A percentile compares a stretch with the other conserved stretches of the same genome.
Evolutionary conservation across 64 coral and sea anemone genomes (phyloP).

Genomic region (Actinia tenebrosa): DNA sequence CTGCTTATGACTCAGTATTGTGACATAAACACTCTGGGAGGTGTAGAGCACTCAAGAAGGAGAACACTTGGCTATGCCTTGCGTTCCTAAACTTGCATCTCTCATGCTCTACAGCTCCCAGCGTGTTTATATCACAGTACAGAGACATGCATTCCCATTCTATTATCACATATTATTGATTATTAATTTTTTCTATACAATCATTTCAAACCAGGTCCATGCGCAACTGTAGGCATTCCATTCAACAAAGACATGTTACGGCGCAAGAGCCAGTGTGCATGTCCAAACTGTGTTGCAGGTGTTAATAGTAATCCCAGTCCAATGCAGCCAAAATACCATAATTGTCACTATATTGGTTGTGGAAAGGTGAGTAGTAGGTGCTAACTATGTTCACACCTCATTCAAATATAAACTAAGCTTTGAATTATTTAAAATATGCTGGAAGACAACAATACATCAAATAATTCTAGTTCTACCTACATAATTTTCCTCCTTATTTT

Average conservation of each 20-base stretch:
- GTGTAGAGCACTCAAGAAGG: too few species aligned
- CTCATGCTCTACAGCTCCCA: too few species aligned
- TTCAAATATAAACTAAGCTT: neutral
- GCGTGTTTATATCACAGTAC: too few species aligned
- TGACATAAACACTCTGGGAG: too few species aligned
- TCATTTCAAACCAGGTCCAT: neutral
- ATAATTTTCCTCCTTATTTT: neutral
- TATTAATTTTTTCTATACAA: neutral
- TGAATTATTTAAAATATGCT: neutral
- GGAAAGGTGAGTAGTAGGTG: conserved; percentile 57
- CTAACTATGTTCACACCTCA: neutral
- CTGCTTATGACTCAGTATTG: too few species aligned
- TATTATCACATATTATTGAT: neutral
- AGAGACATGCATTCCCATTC: neutral
- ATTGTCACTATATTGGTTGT: conserved; percentile 84
- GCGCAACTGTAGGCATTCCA: neutral
- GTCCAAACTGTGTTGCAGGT: conserved; percentile 76
- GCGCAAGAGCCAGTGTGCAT: conserved; percentile 58
- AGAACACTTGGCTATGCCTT: too few species aligned
- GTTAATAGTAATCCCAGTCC: conserved; percentile 64
- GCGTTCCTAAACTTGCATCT: too few species aligned
- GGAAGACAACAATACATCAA: neutral
- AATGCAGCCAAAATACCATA: conserved; percentile 71
- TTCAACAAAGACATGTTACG: conserved; percentile 17
- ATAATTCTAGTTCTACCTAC: neutral